phyloP scores from a whole-genome alignment of 2,797 vertebrate species.

The Pipistrellus pygmaeus region DNA sequence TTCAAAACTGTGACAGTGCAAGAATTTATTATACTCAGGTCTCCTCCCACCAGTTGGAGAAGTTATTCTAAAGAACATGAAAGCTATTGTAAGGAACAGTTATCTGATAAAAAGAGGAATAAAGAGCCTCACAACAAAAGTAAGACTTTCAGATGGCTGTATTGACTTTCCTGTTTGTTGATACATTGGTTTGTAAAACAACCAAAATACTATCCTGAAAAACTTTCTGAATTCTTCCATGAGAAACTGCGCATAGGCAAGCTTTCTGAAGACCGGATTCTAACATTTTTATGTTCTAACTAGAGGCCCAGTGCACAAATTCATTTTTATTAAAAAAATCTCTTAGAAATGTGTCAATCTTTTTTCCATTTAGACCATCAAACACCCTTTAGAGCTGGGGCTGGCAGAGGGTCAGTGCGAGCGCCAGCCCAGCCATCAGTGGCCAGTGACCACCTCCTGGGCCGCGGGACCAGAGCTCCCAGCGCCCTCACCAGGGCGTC shows the following conservation, averaged over 20 bases:
- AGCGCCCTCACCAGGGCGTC: accelerated
- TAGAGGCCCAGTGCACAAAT: too few species aligned
- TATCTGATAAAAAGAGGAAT: not conserved
- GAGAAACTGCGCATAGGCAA: not conserved
- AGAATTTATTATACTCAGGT: not conserved
- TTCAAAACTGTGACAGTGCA: not conserved
- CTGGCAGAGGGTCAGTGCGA: not conserved
- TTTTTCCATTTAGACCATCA: not conserved
- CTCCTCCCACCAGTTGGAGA: not conserved
- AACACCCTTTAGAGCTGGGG: not conserved
- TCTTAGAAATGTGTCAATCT: not conserved
- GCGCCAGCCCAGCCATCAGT: not conserved
- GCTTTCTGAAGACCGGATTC: not conserved
- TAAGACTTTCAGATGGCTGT: not conserved
- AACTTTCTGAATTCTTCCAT: not conserved
- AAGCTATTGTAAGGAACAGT: not conserved
- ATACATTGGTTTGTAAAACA: not conserved
- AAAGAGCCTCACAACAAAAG: not conserved
- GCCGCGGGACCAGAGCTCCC: too few species aligned
- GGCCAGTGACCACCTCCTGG: not conserved
- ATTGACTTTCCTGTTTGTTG: not conserved
- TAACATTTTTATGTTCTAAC: not conserved
- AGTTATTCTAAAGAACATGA: not conserved
- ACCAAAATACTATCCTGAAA: not conserved
- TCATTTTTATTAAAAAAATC: not conserved